Conservation (phyloP, 2,113 vertebrate species). For the Pyrgilauda ruficollis region DNA sequence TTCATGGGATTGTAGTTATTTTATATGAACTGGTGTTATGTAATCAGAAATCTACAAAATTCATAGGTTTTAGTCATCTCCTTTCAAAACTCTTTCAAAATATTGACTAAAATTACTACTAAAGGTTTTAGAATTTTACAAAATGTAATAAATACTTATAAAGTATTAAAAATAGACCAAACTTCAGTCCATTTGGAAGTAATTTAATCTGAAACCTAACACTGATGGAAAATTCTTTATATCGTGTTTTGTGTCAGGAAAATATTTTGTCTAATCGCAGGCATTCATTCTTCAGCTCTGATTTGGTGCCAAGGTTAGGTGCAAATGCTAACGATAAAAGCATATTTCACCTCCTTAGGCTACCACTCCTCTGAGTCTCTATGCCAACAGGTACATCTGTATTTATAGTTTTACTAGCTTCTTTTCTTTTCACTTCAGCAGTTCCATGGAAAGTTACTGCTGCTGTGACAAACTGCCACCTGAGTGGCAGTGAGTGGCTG, state of each 20-base stretch:
- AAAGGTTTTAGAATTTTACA: not conserved
- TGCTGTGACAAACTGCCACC: not conserved
- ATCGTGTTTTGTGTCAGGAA: not conserved
- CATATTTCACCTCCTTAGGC: not conserved
- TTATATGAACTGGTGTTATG: not conserved
- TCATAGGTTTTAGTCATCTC: not conserved
- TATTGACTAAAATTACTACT: not conserved
- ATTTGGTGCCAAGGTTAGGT: not conserved
- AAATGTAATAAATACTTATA: not conserved
- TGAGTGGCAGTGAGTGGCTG: not conserved
- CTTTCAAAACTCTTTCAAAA: not conserved
- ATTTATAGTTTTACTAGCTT: not conserved
- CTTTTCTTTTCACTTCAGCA: not conserved
- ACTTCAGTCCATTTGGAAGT: not conserved
- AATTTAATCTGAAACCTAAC: not conserved
- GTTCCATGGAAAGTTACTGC: not conserved
- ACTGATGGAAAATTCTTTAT: not conserved
- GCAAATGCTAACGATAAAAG: not conserved
- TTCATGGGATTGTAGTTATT: not conserved
- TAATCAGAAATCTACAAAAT: not conserved
- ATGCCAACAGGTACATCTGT: not conserved
- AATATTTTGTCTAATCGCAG: not conserved
- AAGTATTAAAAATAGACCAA: not conserved
- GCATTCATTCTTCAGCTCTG: not conserved
- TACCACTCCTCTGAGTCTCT: not conserved